Conservation (phyloP, 2,797 vertebrate genomes). For the Emys orbicularis region DNA sequence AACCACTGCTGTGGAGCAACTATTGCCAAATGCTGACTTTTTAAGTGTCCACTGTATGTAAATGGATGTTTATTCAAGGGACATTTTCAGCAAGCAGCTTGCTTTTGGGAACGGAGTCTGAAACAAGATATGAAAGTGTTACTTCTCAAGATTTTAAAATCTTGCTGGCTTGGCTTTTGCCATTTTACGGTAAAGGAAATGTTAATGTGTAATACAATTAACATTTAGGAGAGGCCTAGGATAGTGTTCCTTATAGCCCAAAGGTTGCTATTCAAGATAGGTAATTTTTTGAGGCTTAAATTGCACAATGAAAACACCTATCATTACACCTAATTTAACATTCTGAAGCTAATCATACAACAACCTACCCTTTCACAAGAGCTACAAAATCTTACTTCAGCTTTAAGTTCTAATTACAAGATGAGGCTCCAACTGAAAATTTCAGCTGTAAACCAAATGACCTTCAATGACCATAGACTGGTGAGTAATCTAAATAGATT, state of each 20-base stretch:
- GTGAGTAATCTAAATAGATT: constrained; percentile 80
- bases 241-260: constrained; percentile 31
- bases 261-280: constrained; percentile 74
- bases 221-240: constrained; percentile 64
- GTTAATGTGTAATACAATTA: constrained; percentile 74
- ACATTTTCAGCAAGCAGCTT: constrained; percentile 60
- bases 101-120: constrained; percentile 47
- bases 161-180: constrained; percentile 68
- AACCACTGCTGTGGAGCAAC: not conserved
- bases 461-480: constrained; percentile 76
- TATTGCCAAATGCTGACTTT: constrained; percentile 59
- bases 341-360: constrained; percentile 81
- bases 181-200: constrained; percentile 70
- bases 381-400: constrained; percentile 70
- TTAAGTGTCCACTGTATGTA: constrained; percentile 41
- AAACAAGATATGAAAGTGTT: constrained; percentile 59
- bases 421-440: constrained; percentile 78
- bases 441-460: constrained; percentile 79
- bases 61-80: constrained; percentile 68
- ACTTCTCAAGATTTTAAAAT: constrained; percentile 71
- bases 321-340: constrained; percentile 81
- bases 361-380: constrained; percentile 76
- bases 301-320: too few relatives aligned
- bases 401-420: constrained; percentile 80
- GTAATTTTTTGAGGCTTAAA: too few relatives aligned